Evolutionary conservation across 2,797 vertebrate species (phyloP), one percentile per base, ranked within the genome.

Genomic region (Microcaecilia unicolor): DNA sequence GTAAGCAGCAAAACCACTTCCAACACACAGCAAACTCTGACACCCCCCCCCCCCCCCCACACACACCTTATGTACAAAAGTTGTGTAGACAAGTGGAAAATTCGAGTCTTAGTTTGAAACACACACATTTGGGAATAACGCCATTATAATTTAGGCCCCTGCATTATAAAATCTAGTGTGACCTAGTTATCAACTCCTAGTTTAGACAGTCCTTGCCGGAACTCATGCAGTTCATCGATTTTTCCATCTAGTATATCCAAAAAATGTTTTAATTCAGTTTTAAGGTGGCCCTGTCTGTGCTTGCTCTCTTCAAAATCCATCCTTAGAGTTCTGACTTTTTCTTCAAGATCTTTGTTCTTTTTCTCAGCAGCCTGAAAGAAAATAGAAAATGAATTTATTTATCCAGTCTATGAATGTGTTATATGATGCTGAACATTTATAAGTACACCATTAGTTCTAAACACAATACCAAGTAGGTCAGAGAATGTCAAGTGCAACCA

Each of bases 171-270:
- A 25, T 32, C 28, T 34, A 17, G 9, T 5, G 7, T 11, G 15
- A 31, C 21, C 60, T 86, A 96, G 74, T 92, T 90, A 63, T 95
- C 90, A 4, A 80, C 36, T 18, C 91, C 92, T 24, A 97, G 74
- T 80, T 88, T 92, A 48, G 93, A 93, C 25, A 98, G 88, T 38
- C 89, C 91, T 65, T 93, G 80, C 48, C 93, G 85, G 70, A 97
- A 90, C 75, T 97, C 90, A 2, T 97, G 93, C 58, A 97, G 84
- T 72, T 94, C 95, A 8, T 97, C 93, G 15, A 98, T 91, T 72
- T 95, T 98, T 15, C 91, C 90, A 0, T 98, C 93, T 59, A 98
- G 75, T 58, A 91, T 69, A 48, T 96, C 91, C 81, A 97, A 85
- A 72, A 94, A 91, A 78, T 84, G 90, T 83, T 92, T 93, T 46